Evolutionary conservation across 2,113 vertebrate species (phyloP).

Genomic region (Pteropus alecto): DNA sequence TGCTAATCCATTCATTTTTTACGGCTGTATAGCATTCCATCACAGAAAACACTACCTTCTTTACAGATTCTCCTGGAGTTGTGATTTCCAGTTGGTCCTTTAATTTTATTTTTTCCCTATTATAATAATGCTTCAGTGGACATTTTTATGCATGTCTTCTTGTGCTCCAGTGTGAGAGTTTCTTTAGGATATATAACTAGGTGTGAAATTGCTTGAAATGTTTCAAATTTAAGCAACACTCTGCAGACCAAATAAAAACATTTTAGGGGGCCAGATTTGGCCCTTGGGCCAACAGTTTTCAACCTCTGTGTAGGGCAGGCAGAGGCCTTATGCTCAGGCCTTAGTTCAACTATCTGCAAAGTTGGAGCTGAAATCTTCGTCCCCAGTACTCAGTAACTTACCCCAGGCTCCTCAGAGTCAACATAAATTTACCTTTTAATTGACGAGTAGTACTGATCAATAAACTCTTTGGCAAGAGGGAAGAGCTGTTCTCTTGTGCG

Average conservation of each 20-base stretch:
- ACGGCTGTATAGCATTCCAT: not conserved
- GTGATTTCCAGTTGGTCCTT: not conserved
- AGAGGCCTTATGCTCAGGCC: not conserved
- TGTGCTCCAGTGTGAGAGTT: not conserved
- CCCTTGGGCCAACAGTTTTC: not conserved
- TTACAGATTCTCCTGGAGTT: not conserved
- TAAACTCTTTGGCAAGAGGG: slow-evolving; percentile 94
- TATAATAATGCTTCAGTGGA: not conserved
- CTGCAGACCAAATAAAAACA: not conserved
- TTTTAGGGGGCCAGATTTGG: not conserved
- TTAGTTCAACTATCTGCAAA: not conserved
- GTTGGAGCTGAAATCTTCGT: not conserved
- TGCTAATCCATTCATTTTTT: not conserved
- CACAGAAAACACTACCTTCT: not conserved
- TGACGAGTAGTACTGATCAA: slow-evolving; percentile 97
- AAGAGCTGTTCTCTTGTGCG: slow-evolving; percentile 90
- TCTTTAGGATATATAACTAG: not conserved
- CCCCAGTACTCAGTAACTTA: not conserved
- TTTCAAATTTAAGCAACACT: not conserved
- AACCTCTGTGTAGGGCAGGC: rapidly evolving
- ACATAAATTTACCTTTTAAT: slow-evolving; percentile 91
- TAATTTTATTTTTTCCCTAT: not conserved
- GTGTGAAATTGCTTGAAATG: not conserved
- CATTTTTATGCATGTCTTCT: not conserved
- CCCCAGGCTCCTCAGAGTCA: not conserved